These are phyloP conservation scores for Drosophila kanapiae DNA, from an alignment of 1,140 invertebrate genomes.

Conservation along the genomic window DNA sequence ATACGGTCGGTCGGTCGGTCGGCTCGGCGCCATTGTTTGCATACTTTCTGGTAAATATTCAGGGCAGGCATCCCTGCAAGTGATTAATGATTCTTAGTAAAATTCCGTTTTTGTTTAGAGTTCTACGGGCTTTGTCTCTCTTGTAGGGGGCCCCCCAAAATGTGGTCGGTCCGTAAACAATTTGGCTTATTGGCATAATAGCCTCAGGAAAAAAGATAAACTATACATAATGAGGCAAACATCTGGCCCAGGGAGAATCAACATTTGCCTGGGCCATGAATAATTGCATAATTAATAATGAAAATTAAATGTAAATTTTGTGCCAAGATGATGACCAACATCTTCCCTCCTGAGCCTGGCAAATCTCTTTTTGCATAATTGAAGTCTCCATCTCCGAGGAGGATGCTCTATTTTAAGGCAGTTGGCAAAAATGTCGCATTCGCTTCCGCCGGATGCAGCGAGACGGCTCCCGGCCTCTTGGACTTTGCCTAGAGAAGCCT, in stretches of 20 bases:
- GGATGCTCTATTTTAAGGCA: slow-evolving; percentile 61
- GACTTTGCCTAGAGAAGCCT: slow-evolving; percentile 23
- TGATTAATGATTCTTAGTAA: slow-evolving; percentile 70
- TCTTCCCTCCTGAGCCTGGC: slow-evolving; percentile 6
- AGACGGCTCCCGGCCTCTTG: slow-evolving; percentile 19
- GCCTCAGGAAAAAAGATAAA: slow-evolving; percentile 43
- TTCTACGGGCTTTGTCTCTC: not conserved
- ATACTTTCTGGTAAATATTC: slow-evolving; percentile 37
- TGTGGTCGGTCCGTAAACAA: slow-evolving; percentile 52
- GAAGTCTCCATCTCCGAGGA: slow-evolving; percentile 50
- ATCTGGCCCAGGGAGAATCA: slow-evolving; percentile 50
- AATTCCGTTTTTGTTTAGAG: slow-evolving; percentile 27
- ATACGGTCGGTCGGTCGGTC: slow-evolving; percentile 16
- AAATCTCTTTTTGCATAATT: slow-evolving; percentile 80
- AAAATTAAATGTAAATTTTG: slow-evolving; percentile 77
- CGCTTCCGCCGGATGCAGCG: slow-evolving; percentile 56
- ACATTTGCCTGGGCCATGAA: slow-evolving; percentile 58
- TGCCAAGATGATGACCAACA: slow-evolving; percentile 12
- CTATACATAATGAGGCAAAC: slow-evolving; percentile 70
- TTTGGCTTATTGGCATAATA: slow-evolving; percentile 79
- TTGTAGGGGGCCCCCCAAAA: not conserved
- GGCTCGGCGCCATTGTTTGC: slow-evolving; percentile 46
- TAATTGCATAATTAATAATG: slow-evolving; percentile 79
- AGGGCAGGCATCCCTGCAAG: slow-evolving; percentile 36
- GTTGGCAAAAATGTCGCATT: slow-evolving; percentile 64